phyloP scores from a whole-genome alignment of 2,797 vertebrate species.

The Alfaro cultratus region DNA sequence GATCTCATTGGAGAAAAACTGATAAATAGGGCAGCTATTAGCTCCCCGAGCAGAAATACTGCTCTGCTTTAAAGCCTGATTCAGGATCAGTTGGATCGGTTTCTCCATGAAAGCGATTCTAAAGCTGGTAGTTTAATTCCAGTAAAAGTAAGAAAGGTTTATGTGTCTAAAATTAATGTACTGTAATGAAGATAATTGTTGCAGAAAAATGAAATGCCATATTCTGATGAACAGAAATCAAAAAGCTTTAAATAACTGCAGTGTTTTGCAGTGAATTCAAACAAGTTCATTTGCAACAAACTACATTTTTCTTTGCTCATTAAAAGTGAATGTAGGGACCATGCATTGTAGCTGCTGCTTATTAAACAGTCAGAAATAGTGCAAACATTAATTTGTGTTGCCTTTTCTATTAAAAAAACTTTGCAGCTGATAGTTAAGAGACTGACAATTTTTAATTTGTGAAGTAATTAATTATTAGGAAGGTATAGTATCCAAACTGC shows the following conservation, averaged over 20 bases:
- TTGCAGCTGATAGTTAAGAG: background rate
- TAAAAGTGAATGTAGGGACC: background rate
- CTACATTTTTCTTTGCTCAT: background rate
- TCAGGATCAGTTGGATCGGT: background rate
- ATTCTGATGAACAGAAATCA: background rate
- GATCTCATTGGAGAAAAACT: constrained; percentile 2
- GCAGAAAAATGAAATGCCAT: background rate
- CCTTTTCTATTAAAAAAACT: background rate
- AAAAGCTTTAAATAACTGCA: background rate
- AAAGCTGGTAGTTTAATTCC: background rate
- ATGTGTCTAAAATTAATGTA: background rate
- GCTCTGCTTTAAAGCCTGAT: background rate
- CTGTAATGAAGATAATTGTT: background rate
- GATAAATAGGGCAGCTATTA: background rate
- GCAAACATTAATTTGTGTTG: background rate
- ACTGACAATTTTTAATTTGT: background rate
- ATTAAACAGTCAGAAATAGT: background rate
- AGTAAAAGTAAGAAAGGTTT: background rate
- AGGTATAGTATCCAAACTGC: too few species aligned
- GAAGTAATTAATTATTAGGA: too few species aligned
- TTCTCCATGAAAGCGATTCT: background rate
- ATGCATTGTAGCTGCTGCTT: background rate
- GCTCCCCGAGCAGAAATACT: background rate
- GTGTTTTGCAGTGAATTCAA: background rate
- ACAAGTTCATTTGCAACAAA: background rate